phyloP scores from a whole-genome alignment of 2,888 invertebrate genomes.

The Harpalus rufipes region DNA sequence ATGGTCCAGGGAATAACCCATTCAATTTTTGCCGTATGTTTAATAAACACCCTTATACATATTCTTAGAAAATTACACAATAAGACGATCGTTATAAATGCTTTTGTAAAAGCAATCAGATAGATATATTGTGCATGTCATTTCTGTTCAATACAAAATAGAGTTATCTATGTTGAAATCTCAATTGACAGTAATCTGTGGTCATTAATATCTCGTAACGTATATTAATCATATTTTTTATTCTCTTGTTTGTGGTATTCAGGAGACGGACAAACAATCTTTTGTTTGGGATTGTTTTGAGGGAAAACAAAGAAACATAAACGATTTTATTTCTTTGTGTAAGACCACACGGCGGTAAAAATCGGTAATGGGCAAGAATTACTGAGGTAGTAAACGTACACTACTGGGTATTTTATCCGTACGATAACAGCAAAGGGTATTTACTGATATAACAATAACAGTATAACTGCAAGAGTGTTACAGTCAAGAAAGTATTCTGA shows the following conservation, averaged over 20 bases:
- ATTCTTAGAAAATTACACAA: no score
- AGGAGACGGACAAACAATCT: conserved; percentile 29
- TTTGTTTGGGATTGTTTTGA: conserved; percentile 33
- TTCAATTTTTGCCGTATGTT: no score
- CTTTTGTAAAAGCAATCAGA: background rate
- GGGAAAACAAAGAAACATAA: conserved; percentile 2
- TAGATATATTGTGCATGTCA: conserved; percentile 4
- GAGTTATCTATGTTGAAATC: background rate
- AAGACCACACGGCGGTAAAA: conserved; percentile 28
- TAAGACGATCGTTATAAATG: background rate
- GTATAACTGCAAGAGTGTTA: background rate
- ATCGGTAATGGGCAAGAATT: conserved; percentile 32
- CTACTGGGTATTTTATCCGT: background rate
- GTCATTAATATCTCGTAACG: conserved; percentile 1
- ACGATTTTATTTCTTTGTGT: conserved; percentile 13
- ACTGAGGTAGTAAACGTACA: background rate
- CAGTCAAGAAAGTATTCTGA: no score
- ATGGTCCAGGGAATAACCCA: no score
- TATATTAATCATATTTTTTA: conserved; percentile 44
- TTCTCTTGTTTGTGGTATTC: conserved; percentile 2
- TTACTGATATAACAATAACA: background rate
- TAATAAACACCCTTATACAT: no score
- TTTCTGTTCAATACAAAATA: background rate
- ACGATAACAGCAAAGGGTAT: background rate
- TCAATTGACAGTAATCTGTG: conserved; percentile 13